phyloP scores from a whole-genome alignment of 2,797 vertebrate genomes.

The Lagorchestes hirsutus region DNA sequence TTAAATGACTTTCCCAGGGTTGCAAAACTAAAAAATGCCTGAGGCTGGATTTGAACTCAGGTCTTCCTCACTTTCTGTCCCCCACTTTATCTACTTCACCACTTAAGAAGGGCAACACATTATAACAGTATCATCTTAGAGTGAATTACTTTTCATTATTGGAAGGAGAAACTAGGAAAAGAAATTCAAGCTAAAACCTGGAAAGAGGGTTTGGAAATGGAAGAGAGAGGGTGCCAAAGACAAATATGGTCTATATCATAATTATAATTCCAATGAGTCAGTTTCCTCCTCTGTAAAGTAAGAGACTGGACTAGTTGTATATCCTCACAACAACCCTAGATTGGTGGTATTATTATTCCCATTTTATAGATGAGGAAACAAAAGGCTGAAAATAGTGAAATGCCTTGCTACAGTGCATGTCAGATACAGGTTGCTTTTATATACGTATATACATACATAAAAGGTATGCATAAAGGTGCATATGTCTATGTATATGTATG shows the following conservation, averaged over 20 bases:
- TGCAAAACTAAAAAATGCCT: neutral
- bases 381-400: neutral
- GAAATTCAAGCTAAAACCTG: neutral
- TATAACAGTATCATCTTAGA: neutral
- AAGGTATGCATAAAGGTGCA: too few species aligned
- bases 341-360: neutral
- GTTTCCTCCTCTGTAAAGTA: neutral
- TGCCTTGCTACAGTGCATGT: neutral
- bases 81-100: neutral
- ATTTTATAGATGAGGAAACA: neutral
- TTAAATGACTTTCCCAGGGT: neutral
- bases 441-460: too few species aligned
- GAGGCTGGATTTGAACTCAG: neutral
- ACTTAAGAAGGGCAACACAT: neutral
- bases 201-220: neutral
- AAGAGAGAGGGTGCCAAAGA: neutral
- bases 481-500: too few species aligned
- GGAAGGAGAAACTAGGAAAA: neutral
- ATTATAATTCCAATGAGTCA: neutral
- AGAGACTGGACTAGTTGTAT: neutral
- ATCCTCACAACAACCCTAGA: neutral
- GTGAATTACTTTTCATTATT: neutral
- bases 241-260: neutral
- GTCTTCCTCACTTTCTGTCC: neutral
- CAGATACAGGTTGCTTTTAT: neutral